Conservation (phyloP, 2,113 vertebrate genomes). For the Tichodroma muraria region DNA sequence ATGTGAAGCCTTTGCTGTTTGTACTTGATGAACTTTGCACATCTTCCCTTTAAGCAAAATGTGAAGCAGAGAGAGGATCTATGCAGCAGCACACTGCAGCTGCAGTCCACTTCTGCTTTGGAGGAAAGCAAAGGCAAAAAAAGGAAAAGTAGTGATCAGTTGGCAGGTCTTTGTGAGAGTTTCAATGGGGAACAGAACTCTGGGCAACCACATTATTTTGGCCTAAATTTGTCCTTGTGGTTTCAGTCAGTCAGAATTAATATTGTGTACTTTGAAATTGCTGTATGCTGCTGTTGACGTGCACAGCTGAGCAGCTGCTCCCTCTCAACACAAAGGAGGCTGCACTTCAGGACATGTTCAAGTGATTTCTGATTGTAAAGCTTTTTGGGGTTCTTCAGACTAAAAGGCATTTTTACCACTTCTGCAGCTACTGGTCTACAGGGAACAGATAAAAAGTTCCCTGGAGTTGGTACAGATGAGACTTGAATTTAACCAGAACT, state of each 20-base stretch:
- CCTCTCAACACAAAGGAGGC: slow-evolving; percentile 17
- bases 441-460: background rate
- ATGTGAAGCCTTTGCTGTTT: background rate
- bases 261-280: background rate
- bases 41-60: background rate
- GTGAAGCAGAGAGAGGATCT: background rate
- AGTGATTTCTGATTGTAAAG: slow-evolving; percentile 41
- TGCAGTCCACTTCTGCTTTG: background rate
- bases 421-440: background rate
- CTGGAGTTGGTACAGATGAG: background rate
- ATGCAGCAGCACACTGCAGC: background rate
- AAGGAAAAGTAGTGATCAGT: background rate
- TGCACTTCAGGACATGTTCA: background rate
- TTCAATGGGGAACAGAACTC: background rate
- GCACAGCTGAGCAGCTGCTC: slow-evolving; percentile 33
- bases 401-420: slow-evolving; percentile 22
- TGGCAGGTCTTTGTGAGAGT: background rate
- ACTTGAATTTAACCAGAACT: background rate
- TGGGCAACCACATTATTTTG: background rate
- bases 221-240: background rate
- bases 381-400: slow-evolving; percentile 7
- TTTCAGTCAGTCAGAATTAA: background rate
- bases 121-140: background rate
- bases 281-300: background rate
- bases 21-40: background rate